Evolutionary conservation across 2,888 invertebrate genomes (phyloP), one percentile per base, ranked within the genome.

Genomic region (Ichneumoninae sp.): DNA sequence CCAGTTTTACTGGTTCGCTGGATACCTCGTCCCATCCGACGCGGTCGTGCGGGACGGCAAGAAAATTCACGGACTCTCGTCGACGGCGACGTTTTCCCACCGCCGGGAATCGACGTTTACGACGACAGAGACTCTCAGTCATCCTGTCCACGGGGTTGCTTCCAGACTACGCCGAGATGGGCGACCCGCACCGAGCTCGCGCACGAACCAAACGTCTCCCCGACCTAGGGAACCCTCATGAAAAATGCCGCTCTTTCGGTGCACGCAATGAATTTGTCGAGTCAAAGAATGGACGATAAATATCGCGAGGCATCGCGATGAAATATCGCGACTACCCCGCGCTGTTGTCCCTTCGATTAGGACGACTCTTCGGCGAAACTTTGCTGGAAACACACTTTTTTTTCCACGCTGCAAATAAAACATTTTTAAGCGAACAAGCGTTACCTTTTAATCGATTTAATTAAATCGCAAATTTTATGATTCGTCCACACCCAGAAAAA

Each of bases 21-120:
- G 84, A 84, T 84, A 84, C 82, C 82, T 84, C 72, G 52, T 79
- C 54, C 50, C 65, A n/a, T 33, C 13, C 62, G 16, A 60, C 70
- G 65, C 40, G 70, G 8, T 47, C 65, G 66, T 60, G 50, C 65
- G 33, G 22, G 22, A 62, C 54, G 47, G 65, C 60, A 52, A 26
- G 72, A 84, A 83, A 84, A 84, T 84, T 84, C 84, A 82, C 84
- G 60, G 54, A 84, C 84, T 82, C 81, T 82, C 78, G 78, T 82
- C 75, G 81, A 65, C 77, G 60, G 54, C 69, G 65, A 70, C 78
- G 70, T 79, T 79, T 81, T 78, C 74, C 74, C 22, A 40, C 50
- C 78, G 52, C 79, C 26, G 62, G 82, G 75, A 84, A 84, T 84
- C 84, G 84, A 84, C 82, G 84, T 84, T 84, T 75, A 79, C 84